Evolutionary conservation across 2,797 vertebrate species (phyloP).

Genomic region (Alca torda): DNA sequence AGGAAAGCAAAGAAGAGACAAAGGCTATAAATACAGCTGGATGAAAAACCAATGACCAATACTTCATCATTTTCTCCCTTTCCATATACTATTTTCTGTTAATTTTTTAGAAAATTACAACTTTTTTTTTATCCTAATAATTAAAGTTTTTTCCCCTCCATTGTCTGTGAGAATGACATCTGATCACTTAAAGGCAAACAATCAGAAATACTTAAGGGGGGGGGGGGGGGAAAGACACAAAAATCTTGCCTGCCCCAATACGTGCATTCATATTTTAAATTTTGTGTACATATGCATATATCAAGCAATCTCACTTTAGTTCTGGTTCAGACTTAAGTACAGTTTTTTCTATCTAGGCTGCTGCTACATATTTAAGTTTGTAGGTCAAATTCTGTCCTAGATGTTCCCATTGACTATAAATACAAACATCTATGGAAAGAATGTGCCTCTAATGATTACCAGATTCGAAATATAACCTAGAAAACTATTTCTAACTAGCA

Average conservation of each 20-base stretch:
- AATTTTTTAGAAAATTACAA: not conserved
- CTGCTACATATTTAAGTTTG: not conserved
- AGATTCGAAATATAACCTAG: slow-evolving; percentile 48
- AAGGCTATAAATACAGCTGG: not conserved
- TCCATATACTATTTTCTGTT: not conserved
- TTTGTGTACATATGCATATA: not conserved
- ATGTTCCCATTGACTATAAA: slow-evolving; percentile 12
- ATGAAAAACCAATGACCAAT: not conserved
- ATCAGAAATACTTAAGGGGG: not conserved
- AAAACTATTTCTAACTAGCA: slow-evolving; percentile 55
- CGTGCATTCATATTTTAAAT: not conserved
- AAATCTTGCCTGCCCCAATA: not conserved
- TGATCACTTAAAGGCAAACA: not conserved
- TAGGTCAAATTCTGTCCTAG: slow-evolving; percentile 47
- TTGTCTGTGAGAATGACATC: not conserved
- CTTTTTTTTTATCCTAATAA: not conserved
- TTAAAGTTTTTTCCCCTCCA: fast-evolving
- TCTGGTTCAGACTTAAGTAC: not conserved
- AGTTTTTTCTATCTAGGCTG: not conserved
- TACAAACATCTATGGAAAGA: slow-evolving; percentile 35
- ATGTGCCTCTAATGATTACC: slow-evolving; percentile 24
- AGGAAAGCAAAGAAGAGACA: not conserved
- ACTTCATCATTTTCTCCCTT: not conserved
- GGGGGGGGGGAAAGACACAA: not conserved
- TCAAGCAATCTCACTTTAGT: not conserved